Base-by-base conservation (phyloP, 2,888 invertebrate species). In the Epistrophella euchroma region DNA sequence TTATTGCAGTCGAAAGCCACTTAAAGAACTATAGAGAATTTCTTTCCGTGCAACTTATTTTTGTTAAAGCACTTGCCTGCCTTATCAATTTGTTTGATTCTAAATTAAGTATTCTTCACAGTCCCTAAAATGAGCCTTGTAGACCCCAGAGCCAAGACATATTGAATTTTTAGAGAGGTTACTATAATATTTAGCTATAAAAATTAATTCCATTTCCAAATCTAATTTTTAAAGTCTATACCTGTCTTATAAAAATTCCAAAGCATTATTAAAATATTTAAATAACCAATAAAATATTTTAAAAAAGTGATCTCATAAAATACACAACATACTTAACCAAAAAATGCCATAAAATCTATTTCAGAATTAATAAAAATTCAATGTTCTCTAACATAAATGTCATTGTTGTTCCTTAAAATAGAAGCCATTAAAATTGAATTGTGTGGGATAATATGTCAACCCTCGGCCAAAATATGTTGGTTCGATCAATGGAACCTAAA, bases 321-420 rank as follows among this genome's bases (percentile, higher is more conserved):
- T 10, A 52, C 4, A 25, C 37, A 11, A 37, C 10, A 35, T 19
- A 25, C n/a, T 40, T 19, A 35, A 55, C n/a, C 40, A 10, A 19
- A 15, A 40, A 40, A 56, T 10, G 58, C 74, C 28, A 75, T 84
- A 79, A 84, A 84, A 75, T 84, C 84, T 84, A 84, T 84, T 84
- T 75, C 17, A 66, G 62, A 66, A 43, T 43, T 66, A 19, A 64
- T 83, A 62, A 83, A 60, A 78, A 78, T 50, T 78, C 50, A 64
- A 56, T 83, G 73, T 47, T 37, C 71, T 56, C 56, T 11, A 74
- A 75, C 64, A 68, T 37, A 40, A 68, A 52, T 68, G 15, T 47
- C 68, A 37, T 68, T 50, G 25, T 52, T 52, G 25, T 52, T 52
- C 52, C 37, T 40, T 25, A 56, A 71, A 71, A 71, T 50, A 68